Percentiles rank a stretch among this genome's conserved stretches.
Conservation (phyloP, 1,140 invertebrate species). For the Rhynchophorus ferrugineus region DNA sequence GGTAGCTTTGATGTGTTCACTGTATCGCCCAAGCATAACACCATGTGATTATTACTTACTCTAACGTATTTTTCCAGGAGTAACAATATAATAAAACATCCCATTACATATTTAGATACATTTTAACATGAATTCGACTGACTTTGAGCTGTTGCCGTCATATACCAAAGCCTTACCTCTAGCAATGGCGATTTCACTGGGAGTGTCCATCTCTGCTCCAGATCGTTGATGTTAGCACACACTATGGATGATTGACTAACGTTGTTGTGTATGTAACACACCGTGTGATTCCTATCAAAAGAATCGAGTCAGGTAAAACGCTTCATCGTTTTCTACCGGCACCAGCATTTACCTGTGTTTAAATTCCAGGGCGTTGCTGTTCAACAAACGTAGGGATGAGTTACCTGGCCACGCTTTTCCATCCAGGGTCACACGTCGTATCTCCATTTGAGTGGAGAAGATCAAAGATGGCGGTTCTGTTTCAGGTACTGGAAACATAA, state of each 20-base stretch:
- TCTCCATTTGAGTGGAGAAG: constrained; percentile 47
- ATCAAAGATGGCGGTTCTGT: constrained; percentile 46
- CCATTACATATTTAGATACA: too few relatives aligned
- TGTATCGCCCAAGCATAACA: too few relatives aligned
- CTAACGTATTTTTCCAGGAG: too few relatives aligned
- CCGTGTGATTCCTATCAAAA: constrained; percentile 44
- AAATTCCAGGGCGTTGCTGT: constrained; percentile 47
- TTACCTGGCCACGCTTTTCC: constrained; percentile 44
- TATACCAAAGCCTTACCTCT: too few relatives aligned
- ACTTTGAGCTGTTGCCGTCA: too few relatives aligned
- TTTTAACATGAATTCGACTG: too few relatives aligned
- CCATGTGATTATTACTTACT: too few relatives aligned
- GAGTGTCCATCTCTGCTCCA: constrained; percentile 49
- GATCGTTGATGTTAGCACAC: constrained; percentile 55
- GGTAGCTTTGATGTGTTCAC: too few relatives aligned
- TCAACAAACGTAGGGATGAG: constrained; percentile 38
- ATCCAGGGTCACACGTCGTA: constrained; percentile 47
- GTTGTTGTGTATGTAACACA: constrained; percentile 63
- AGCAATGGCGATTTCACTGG: constrained; percentile 50
- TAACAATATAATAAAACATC: too few relatives aligned
- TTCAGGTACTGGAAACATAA: constrained; percentile 47
- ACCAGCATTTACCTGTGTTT: constrained; percentile 38
- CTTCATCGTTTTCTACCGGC: neutral
- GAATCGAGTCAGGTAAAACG: neutral
- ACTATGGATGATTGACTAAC: constrained; percentile 45